Evolutionary conservation across 2,113 vertebrate genomes (phyloP).

Genomic region (Aegithalos caudatus): DNA sequence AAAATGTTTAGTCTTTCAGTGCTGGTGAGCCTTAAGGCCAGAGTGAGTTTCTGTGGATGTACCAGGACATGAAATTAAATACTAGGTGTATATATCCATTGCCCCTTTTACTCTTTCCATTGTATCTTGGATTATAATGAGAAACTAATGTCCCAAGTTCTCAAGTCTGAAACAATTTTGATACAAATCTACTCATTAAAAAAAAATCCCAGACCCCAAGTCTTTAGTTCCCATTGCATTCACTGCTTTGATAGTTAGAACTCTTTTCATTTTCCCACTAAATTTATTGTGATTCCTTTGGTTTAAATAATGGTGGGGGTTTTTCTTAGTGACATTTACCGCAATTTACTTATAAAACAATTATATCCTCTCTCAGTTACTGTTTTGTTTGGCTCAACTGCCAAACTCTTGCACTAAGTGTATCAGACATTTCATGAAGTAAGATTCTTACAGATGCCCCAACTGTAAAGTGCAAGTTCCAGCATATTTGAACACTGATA

Average conservation of each 20-base stretch:
- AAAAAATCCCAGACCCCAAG: neutral
- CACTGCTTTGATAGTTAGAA: neutral
- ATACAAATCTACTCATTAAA: neutral
- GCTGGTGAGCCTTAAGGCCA: neutral
- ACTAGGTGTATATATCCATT: neutral
- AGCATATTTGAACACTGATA: neutral
- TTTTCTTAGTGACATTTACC: neutral
- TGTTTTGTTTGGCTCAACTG: neutral
- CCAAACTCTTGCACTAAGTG: neutral
- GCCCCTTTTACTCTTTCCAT: neutral
- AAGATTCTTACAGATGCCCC: neutral
- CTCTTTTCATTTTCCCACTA: neutral
- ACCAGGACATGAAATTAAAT: neutral
- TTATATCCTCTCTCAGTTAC: neutral
- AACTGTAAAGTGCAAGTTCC: neutral
- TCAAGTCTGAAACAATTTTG: neutral
- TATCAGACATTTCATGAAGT: neutral
- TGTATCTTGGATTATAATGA: neutral
- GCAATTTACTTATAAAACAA: neutral
- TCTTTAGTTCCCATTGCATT: neutral
- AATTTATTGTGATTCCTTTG: neutral
- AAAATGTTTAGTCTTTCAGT: neutral
- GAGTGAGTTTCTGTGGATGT: neutral
- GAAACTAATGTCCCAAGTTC: neutral
- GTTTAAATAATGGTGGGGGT: neutral